Conservation (phyloP, 1,140 invertebrate genomes). For the Brachionus rotundiformis region DNA sequence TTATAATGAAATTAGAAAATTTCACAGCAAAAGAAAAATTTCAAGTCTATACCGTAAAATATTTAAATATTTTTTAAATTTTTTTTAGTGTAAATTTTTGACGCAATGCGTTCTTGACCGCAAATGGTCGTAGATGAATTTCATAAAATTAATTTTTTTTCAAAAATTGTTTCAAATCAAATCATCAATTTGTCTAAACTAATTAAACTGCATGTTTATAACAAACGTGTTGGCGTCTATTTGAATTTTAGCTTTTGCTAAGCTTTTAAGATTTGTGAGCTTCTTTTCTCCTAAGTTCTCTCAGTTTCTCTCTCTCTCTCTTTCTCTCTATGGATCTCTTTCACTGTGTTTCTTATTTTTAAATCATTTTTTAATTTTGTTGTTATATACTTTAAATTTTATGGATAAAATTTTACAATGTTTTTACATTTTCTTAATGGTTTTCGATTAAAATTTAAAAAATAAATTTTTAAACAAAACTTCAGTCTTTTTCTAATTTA, state of each 20-base stretch:
- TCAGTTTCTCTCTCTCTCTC: not conserved
- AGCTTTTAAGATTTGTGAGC: not conserved
- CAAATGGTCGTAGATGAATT: not conserved
- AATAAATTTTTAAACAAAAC: not conserved
- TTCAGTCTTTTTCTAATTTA: not conserved
- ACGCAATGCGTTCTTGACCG: slow-evolving; percentile 18
- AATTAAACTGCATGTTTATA: slow-evolving; percentile 2
- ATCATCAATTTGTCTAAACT: not conserved
- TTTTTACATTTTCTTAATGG: slow-evolving; percentile 46
- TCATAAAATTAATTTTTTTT: not conserved
- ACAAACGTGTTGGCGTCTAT: slow-evolving; percentile 20
- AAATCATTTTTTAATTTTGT: not conserved
- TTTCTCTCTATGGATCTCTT: not conserved
- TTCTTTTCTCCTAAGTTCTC: not conserved
- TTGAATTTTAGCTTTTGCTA: slow-evolving; percentile 34
- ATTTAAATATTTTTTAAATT: slow-evolving; percentile 34
- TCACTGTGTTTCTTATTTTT: not conserved
- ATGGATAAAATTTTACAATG: not conserved
- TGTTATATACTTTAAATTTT: not conserved
- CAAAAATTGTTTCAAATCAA: not conserved
- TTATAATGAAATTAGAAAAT: slow-evolving; percentile 13
- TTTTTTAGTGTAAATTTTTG: slow-evolving; percentile 27
- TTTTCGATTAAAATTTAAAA: slow-evolving; percentile 13
- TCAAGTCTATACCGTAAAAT: slow-evolving; percentile 29
- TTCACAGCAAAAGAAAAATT: slow-evolving; percentile 1